Percentiles rank a stretch among this genome's conserved stretches.
Evolutionary conservation across 2,888 invertebrate species (phyloP).

Genomic region (Polyommatus iphigenia): DNA sequence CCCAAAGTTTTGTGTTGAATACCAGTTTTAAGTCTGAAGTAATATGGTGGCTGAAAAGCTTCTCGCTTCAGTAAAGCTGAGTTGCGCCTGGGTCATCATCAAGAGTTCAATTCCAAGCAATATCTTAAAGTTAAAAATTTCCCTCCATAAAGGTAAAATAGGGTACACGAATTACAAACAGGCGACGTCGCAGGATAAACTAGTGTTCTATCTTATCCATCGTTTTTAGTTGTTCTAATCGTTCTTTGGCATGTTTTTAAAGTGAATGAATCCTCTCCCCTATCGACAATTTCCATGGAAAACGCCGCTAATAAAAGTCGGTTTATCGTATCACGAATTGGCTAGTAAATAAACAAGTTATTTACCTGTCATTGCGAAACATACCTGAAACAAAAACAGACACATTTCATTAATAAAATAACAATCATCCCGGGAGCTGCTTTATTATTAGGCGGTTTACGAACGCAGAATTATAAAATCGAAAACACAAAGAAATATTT

Average conservation of each 20-base stretch:
- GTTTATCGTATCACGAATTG: background rate
- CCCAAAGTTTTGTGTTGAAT: slow-evolving; percentile 7
- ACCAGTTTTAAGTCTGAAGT: slow-evolving; percentile 3
- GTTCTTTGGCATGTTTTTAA: background rate
- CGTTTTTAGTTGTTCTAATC: background rate
- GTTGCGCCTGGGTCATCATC: background rate
- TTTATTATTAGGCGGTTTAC: slow-evolving; percentile 1
- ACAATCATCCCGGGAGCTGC: background rate
- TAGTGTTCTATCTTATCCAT: background rate
- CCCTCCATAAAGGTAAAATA: no score
- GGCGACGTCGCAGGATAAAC: background rate
- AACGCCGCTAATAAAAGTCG: background rate
- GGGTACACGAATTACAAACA: background rate
- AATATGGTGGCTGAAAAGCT: background rate
- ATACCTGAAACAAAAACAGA: slow-evolving; percentile 46
- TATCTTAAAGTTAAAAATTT: no score
- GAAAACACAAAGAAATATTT: slow-evolving; percentile 10
- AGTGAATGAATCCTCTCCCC: background rate
- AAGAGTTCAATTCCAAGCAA: background rate
- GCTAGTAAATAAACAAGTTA: slow-evolving; percentile 27
- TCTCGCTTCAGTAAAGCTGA: background rate
- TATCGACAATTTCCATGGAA: background rate
- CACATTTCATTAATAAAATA: slow-evolving; percentile 25
- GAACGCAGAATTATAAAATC: slow-evolving; percentile 1
- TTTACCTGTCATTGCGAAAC: slow-evolving; percentile 38